Base-by-base conservation (phyloP, 2,888 invertebrate species). In the Chaitophorus viminalis region DNA sequence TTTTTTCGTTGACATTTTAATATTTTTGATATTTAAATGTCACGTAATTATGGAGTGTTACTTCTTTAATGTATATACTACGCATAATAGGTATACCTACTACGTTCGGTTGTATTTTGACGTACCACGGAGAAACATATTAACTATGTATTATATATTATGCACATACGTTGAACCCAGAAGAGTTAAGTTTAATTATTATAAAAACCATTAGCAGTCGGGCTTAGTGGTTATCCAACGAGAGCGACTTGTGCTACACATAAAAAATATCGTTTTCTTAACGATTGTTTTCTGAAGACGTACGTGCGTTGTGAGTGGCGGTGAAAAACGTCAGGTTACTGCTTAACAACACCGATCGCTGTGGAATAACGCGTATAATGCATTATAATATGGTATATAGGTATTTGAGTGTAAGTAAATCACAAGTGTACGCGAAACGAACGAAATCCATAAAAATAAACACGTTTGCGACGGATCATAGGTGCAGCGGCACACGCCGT, bases 11-110 rank as follows among this genome's bases (percentile, higher is more conserved):
- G 79, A 79, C 79, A 79, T 79, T 79, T 46, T 39, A 65, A 79
- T 68, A 60, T 79, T 79, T 79, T 79, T 68, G 79, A 68, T 39
- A 68, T 79, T 79, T 68, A 79, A 79, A 79, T 79, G 79, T 29
- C 79, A 68, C 39, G 65, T 33, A 60, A 39, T 65, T 29, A 9
- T 1, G 9, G 29, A 39, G 29, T 39, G 9, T 21, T 60, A 25
- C 25, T 25, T 21, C 25, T 60, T 60, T 60, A 60, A 25, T 25
- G 8, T 25, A 3, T 46, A 60, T 21, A n/a, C 39, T 39, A 39
- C 8, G 60, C 18, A 60, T 25, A 46, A 9, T n/a, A n/a, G n/a
- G n/a, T n/a, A n/a, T n/a, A n/a, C n/a, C n/a, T 46, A 46, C 14
- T 46, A 11, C 46, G 1, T 14, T 46, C 46, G 46, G 14, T 39